Evolutionary conservation across 2,888 invertebrate species (phyloP), one percentile per base, ranked within the genome.

Genomic region (Gymnocheta viridis): DNA sequence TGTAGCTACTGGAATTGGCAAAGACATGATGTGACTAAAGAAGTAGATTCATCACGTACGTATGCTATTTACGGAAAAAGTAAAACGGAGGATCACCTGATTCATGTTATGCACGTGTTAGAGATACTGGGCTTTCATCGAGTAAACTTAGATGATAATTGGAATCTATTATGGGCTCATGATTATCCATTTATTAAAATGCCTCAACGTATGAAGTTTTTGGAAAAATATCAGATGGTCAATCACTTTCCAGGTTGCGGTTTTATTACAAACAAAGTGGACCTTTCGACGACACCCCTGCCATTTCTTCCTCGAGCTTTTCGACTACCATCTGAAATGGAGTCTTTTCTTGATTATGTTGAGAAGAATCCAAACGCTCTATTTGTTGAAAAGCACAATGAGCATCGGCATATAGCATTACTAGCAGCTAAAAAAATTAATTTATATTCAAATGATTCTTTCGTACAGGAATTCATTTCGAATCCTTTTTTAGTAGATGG

Each of bases 181-280:
- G 97, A 98, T 88, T 98, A 97, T 90, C 98, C 98, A 0, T 98
- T 98, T 88, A 82, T 87, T 0, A 76, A 79, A 10, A 82, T 91
- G 49, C 79, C 89, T 6, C 86, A 91, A 4, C 89, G 91, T 56
- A 88, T 96, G 38, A 93, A 93, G 79, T 93, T 93, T 82, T 91
- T 98, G 10, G 94, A 94, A 86, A 92, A 94, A 0, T 93, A 96
- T 89, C 98, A 98, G 90, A 95, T 93, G 91, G 95, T 99, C 0
- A 99, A 99, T 62, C 98, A 99, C 90, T 96, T 98, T 88, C 99
- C 99, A 0, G 99, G 98, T 0, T 96, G 96, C 54, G 98, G 98
- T 0, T 98, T 94, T 89, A 95, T 99, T 67, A 98, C 98, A 0
- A 98, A 97, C 89, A 99, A 99, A 93, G 97, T 96, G 5, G 96